Base-by-base conservation (phyloP, 37 sponge, comb jelly and placozoan species). In the Diacarnus erythraeanus region DNA sequence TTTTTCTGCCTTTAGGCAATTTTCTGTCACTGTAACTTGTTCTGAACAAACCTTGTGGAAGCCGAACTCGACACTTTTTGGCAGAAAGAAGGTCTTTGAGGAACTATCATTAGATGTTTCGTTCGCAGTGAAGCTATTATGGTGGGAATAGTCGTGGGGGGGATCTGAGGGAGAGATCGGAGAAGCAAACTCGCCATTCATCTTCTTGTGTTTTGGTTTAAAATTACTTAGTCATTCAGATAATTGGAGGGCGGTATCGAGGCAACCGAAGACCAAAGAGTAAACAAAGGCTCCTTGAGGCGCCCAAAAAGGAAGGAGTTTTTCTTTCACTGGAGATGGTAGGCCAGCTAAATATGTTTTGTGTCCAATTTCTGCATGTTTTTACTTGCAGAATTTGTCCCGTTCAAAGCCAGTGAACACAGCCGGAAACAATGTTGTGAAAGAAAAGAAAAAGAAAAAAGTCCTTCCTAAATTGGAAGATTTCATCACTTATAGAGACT, bases 381-480 rank as follows among this genome's bases (percentile, higher is more conserved):
- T 47, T 47, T 47, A 15, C 12, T 47, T 12, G 51, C 59, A 86
- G 93, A 88, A 61, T 74, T 73, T 92, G 3, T 92, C 93, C 21
- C 88, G 95, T 6, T 80, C 91, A 2, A 90, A 90, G 64, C 91
- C 97, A 18, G 92, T 73, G 1, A 33, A 21, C 38, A 65, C 69
- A 17, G 78, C 29, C 20, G 89, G 74, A 3, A 79, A 39, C 1
- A 36, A 17, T 39, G 76, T 44, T 23, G 29, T 44, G 33, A 37
- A 47, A 38, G 83, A 47, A 23, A 88, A 92, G 68, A n/a, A n/a
- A n/a, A 91, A 98, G 81, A 94, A 94, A 80, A 93, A 91, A 42
- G 87, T 89, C 82, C 65, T 96, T 5, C 99, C 99, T 0, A 85
- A 84, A 72, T 61, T 92, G 60, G 94, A 94, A 29, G 99, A 94